Evolutionary conservation across 1,140 invertebrate genomes (phyloP).

Genomic region (Scaptomyza hsui): DNA sequence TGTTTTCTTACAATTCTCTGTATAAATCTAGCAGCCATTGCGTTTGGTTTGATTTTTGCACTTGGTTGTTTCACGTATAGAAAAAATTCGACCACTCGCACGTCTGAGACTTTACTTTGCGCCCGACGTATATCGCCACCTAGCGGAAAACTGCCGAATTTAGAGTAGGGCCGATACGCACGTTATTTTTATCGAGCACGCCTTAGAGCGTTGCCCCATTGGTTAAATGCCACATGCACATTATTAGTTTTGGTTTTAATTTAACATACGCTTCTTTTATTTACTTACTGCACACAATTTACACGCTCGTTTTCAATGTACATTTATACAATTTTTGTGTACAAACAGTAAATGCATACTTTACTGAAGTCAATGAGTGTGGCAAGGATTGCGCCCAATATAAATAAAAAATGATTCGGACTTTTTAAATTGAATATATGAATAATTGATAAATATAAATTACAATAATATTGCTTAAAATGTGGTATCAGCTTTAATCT

Average conservation of each 20-base stretch:
- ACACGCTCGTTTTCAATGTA: too few relatives aligned
- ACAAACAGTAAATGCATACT: not conserved
- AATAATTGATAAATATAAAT: too few relatives aligned
- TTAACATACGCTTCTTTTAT: not conserved
- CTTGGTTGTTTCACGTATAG: slow-evolving; percentile 65
- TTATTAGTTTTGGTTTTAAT: not conserved
- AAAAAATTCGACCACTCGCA: slow-evolving; percentile 62
- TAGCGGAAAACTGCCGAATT: slow-evolving; percentile 70
- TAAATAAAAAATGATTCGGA: not conserved
- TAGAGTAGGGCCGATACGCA: slow-evolving; percentile 32
- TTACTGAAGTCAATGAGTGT: not conserved
- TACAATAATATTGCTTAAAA: not conserved
- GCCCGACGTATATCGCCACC: slow-evolving; percentile 77
- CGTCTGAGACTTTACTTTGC: slow-evolving; percentile 60
- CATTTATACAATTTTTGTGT: not conserved
- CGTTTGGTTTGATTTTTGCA: slow-evolving; percentile 60
- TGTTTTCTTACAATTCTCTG: slow-evolving; percentile 80
- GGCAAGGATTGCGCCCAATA: slow-evolving; percentile 3
- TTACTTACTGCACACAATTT: not conserved
- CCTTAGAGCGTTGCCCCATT: slow-evolving; percentile 21
- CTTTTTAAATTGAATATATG: not conserved
- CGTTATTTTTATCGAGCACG: slow-evolving; percentile 34
- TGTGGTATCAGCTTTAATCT: too few relatives aligned
- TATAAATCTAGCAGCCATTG: slow-evolving; percentile 83
- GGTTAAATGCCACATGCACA: not conserved